Percentiles rank a stretch among this genome's conserved stretches.
Evolutionary conservation across 2,113 vertebrate species (phyloP).

Genomic region (Alethe castanea): DNA sequence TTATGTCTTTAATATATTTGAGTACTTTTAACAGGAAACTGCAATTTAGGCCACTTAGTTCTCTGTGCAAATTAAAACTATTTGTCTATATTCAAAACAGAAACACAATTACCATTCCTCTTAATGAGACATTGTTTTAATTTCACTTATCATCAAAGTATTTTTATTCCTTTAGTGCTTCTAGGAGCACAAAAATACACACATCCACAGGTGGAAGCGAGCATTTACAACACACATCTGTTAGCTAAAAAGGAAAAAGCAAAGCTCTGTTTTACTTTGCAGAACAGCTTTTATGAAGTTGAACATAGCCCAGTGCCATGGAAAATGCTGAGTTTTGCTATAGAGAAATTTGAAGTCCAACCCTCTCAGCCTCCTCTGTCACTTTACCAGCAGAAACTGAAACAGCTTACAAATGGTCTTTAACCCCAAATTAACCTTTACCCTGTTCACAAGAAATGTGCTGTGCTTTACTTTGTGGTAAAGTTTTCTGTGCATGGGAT

Average conservation of each 20-base stretch:
- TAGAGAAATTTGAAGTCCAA: background rate
- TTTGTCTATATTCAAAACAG: background rate
- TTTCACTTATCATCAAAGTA: background rate
- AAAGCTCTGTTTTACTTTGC: background rate
- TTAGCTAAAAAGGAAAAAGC: background rate
- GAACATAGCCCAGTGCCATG: background rate
- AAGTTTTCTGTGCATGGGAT: background rate
- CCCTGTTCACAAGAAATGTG: background rate
- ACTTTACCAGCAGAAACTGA: background rate
- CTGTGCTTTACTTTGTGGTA: background rate
- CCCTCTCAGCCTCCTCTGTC: accelerated
- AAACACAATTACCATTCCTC: background rate
- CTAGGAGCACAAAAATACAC: background rate
- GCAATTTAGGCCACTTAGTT: conserved; percentile 32
- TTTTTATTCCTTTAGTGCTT: conserved; percentile 12
- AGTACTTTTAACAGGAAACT: conserved; percentile 51
- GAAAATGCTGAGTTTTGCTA: background rate
- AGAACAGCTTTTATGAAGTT: background rate
- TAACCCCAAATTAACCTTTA: background rate
- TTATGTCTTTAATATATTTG: background rate
- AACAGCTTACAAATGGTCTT: background rate
- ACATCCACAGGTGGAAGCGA: background rate
- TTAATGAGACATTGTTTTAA: conserved; percentile 25
- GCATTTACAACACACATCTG: background rate
- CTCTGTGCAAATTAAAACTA: conserved; percentile 6